Conservation (phyloP, 2,888 invertebrate species). For the Elaeidobius kamerunicus region DNA sequence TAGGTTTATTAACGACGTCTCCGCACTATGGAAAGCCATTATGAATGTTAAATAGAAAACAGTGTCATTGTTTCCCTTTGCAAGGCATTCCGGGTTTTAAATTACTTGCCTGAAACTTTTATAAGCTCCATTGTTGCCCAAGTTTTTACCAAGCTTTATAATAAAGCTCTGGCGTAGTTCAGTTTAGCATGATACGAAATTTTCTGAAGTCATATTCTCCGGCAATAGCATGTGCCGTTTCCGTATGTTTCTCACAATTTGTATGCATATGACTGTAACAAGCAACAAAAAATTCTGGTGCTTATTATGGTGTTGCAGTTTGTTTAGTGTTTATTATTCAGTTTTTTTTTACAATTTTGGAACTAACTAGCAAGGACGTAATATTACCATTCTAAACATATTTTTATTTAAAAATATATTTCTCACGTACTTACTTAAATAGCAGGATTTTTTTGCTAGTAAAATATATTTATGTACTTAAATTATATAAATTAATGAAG, state of each 20-base stretch:
- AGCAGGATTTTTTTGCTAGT: too few relatives aligned
- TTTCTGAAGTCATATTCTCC: not conserved
- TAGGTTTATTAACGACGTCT: constrained; percentile 30
- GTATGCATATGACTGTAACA: too few relatives aligned
- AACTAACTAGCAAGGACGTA: too few relatives aligned
- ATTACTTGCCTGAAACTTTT: constrained; percentile 35
- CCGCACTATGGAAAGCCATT: constrained; percentile 27
- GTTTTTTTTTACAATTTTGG: too few relatives aligned
- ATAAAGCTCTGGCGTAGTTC: constrained; percentile 4
- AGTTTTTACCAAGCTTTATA: constrained; percentile 24
- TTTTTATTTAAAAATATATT: too few relatives aligned
- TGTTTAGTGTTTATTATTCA: too few relatives aligned
- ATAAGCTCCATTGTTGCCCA: constrained; percentile 33
- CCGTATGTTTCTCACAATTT: not conserved
- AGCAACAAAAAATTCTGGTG: too few relatives aligned
- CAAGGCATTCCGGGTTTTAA: constrained; percentile 33
- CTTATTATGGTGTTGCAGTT: too few relatives aligned
- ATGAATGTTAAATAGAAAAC: constrained; percentile 35
- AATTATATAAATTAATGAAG: too few relatives aligned
- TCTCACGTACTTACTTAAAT: too few relatives aligned
- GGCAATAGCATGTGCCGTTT: not conserved
- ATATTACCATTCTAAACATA: too few relatives aligned
- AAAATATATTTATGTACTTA: too few relatives aligned
- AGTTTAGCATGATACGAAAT: constrained; percentile 10
- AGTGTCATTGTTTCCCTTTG: constrained; percentile 34